Conservation (phyloP, 2,888 invertebrate genomes). For the Aphodius granarius region DNA sequence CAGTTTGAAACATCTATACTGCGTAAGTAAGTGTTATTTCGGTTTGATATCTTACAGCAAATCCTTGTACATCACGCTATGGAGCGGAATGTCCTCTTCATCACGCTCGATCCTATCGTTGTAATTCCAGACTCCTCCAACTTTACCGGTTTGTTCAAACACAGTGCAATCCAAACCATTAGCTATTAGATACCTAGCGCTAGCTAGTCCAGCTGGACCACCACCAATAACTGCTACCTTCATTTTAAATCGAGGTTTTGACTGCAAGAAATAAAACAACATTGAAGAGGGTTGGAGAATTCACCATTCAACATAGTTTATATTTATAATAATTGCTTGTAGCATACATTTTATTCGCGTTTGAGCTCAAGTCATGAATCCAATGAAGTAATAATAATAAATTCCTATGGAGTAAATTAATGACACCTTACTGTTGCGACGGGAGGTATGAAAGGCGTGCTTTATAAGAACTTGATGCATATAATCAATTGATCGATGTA, state of each 20-base stretch:
- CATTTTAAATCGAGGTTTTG: conserved; percentile 31
- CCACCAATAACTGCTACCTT: conserved; percentile 71
- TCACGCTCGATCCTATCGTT: conserved; percentile 65
- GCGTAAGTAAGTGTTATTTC: background rate
- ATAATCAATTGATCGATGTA: background rate
- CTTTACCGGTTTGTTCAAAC: conserved; percentile 67
- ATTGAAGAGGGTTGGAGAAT: no score
- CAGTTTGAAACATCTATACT: no score
- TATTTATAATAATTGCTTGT: no score
- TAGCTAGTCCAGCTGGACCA: conserved; percentile 73
- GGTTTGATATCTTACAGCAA: conserved; percentile 58
- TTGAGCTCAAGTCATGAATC: no score
- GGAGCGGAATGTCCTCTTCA: conserved; percentile 67
- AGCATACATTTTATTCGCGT: no score
- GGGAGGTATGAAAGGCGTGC: background rate
- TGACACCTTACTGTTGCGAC: background rate
- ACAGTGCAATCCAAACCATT: conserved; percentile 59
- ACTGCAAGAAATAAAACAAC: background rate
- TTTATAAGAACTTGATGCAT: background rate
- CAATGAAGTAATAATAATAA: no score
- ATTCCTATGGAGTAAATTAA: no score
- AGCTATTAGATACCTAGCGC: conserved; percentile 62
- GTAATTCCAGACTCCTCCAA: conserved; percentile 83
- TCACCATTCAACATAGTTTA: no score
- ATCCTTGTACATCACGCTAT: conserved; percentile 80